Evolutionary conservation across 2,797 vertebrate species (phyloP).

Genomic region (Hybognathus amarus): DNA sequence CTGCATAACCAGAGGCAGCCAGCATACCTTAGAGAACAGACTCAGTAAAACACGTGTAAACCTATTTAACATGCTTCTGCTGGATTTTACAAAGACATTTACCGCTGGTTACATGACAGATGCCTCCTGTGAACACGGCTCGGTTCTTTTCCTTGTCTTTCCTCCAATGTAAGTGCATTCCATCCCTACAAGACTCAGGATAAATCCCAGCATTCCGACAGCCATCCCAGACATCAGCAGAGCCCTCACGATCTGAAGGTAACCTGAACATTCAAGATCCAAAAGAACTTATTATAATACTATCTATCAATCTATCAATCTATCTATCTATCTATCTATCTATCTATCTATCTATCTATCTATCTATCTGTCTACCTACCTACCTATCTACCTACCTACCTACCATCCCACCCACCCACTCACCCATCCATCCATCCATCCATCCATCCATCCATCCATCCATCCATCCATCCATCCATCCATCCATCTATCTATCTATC

Average conservation of each 20-base stretch:
- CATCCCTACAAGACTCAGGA: conserved; percentile 81
- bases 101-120: conserved; percentile 78
- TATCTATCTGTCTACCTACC: too few relatives aligned
- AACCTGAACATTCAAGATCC: conserved; percentile 62
- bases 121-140: conserved; percentile 72
- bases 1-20: conserved; percentile 72
- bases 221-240: conserved; percentile 77
- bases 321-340: too few relatives aligned
- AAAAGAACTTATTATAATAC: not conserved
- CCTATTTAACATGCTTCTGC: not conserved
- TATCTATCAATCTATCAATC: too few relatives aligned
- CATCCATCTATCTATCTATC: too few relatives aligned
- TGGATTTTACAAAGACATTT: conserved; percentile 9
- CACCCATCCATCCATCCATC: too few relatives aligned
- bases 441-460: too few relatives aligned
- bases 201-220: conserved; percentile 79
- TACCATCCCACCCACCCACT: too few relatives aligned
- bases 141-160: conserved; percentile 75
- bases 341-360: too few relatives aligned
- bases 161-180: conserved; percentile 84
- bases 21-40: conserved; percentile 67
- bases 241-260: conserved; percentile 80
- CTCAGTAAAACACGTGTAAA: not conserved
- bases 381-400: too few relatives aligned
- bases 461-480: too few relatives aligned